Evolutionary conservation across 2,113 vertebrate species (phyloP).

Genomic region (Clarias batrachus): DNA sequence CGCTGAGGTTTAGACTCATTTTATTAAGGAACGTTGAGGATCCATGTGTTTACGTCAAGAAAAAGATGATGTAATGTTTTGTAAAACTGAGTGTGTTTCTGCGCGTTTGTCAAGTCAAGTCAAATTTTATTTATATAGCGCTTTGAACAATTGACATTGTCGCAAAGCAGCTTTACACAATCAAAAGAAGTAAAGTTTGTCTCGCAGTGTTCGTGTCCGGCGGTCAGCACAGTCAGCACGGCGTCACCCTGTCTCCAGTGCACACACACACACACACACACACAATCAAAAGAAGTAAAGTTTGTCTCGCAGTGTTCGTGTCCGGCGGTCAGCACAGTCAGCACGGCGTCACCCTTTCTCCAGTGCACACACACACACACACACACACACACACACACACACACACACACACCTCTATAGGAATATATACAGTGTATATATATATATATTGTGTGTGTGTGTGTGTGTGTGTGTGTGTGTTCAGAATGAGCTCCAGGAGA

Average conservation of each 20-base stretch:
- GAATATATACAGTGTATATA: too few species aligned
- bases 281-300: too few species aligned
- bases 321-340: not conserved
- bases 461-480: conserved; percentile 1
- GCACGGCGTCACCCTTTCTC: not conserved
- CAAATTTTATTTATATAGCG: too few species aligned
- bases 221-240: not conserved
- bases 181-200: too few species aligned
- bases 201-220: not conserved
- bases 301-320: not conserved
- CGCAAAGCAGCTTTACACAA: too few species aligned
- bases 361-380: not conserved
- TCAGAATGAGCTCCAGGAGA: conserved; percentile 74
- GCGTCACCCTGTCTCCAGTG: not conserved
- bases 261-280: not conserved
- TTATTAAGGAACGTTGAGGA: not conserved
- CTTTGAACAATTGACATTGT: too few species aligned
- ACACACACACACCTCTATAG: too few species aligned
- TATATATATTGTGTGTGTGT: not conserved
- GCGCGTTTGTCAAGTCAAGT: not conserved
- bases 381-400: not conserved
- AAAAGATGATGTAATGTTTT: not conserved
- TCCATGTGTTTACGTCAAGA: not conserved
- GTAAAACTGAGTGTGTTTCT: not conserved
- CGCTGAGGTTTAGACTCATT: not conserved